A percentile compares a stretch with the other conserved stretches of the same genome.
phyloP scores from a whole-genome alignment of 2,797 vertebrate species.

The Trachops cirrhosus region DNA sequence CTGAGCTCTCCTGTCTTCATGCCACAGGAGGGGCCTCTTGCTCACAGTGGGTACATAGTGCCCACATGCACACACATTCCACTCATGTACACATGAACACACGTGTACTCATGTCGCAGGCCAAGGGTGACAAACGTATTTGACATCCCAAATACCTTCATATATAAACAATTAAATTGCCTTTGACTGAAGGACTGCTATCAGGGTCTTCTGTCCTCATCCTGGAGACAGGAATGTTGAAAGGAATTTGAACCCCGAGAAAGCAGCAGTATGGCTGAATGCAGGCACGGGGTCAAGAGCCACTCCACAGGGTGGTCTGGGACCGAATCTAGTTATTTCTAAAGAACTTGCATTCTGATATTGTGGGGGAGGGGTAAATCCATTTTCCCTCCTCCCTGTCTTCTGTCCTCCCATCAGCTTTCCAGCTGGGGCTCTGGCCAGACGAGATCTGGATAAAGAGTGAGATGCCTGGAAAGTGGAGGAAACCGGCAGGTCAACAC shows the following conservation, averaged over 20 bases:
- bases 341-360: not conserved
- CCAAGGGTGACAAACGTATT: rapidly evolving
- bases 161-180: not conserved
- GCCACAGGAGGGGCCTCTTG: not conserved
- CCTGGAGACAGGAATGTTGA: not conserved
- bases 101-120: not conserved
- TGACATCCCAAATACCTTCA: not conserved
- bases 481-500: too few species aligned
- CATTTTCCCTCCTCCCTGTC: not conserved
- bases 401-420: too few species aligned
- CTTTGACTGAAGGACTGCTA: too few species aligned
- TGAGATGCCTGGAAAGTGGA: not conserved
- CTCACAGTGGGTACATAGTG: not conserved
- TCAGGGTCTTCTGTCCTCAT: not conserved
- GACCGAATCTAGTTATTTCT: not conserved
- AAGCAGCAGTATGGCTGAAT: rapidly evolving
- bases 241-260: rapidly evolving
- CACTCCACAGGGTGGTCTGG: not conserved
- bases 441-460: too few species aligned
- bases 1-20: not conserved
- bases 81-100: not conserved
- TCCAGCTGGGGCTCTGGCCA: not conserved
- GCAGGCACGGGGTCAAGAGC: not conserved
- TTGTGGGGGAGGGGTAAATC: not conserved
- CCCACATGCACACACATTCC: not conserved